phyloP scores from a whole-genome alignment of 2,113 vertebrate species.

The Strigops habroptila region DNA sequence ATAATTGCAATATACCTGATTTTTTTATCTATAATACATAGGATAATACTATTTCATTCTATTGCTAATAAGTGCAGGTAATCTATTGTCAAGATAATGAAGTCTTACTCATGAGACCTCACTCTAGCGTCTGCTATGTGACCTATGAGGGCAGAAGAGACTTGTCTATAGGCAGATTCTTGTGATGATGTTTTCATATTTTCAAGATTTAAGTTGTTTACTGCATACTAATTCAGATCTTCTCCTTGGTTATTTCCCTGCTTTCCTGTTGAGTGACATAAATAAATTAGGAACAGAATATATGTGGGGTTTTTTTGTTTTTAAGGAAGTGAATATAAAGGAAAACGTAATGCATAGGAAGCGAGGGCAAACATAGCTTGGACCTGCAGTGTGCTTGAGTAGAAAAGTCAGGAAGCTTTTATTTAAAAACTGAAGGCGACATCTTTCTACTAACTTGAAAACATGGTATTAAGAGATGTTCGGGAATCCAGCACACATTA shows the following conservation, averaged over 20 bases:
- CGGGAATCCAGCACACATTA: not conserved
- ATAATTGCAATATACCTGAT: not conserved
- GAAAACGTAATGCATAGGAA: not conserved
- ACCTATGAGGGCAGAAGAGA: not conserved
- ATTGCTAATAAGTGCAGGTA: not conserved
- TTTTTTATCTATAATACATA: not conserved
- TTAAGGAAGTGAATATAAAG: not conserved
- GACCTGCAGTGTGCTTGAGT: not conserved
- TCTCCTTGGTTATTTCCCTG: not conserved
- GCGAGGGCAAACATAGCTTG: accelerated
- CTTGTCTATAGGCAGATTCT: not conserved
- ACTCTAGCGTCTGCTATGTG: not conserved
- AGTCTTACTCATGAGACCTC: not conserved
- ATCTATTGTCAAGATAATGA: not conserved
- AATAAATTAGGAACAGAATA: not conserved
- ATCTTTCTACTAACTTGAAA: not conserved
- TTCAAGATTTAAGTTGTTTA: not conserved
- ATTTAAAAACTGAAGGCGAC: not conserved
- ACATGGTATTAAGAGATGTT: not conserved
- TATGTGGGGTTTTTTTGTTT: not conserved
- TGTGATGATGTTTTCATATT: not conserved
- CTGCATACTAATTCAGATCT: not conserved
- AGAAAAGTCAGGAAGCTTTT: not conserved
- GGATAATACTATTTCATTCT: not conserved
- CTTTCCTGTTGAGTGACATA: not conserved